Conservation (phyloP, 2,888 invertebrate genomes). For the Marasmarcha lunaedactyla region DNA sequence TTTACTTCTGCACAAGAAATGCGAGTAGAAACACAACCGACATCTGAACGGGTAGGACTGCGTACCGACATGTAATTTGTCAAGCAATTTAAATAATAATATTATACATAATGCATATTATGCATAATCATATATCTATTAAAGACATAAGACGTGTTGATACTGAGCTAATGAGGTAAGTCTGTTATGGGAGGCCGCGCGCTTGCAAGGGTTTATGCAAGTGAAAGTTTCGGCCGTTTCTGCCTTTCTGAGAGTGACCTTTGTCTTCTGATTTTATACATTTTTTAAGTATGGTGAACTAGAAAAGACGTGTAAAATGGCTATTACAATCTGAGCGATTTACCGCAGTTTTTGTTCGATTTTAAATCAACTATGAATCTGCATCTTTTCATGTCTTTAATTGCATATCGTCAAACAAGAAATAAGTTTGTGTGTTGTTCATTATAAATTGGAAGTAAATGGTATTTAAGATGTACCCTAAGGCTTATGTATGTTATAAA, state of each 20-base stretch:
- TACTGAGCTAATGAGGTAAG: constrained; percentile 58
- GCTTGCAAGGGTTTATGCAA: constrained; percentile 18
- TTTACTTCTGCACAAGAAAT: constrained; percentile 39
- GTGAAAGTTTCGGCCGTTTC: constrained; percentile 27
- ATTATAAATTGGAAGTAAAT: too few species aligned
- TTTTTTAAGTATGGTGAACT: too few species aligned
- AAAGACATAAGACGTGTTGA: constrained; percentile 59
- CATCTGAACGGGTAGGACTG: constrained; percentile 53
- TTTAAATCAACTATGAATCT: too few species aligned
- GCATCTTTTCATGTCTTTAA: too few species aligned
- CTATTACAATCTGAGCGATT: too few species aligned
- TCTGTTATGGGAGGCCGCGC: constrained; percentile 27
- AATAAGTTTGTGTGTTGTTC: too few species aligned
- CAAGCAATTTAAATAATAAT: constrained; percentile 63
- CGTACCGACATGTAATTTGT: constrained; percentile 62
- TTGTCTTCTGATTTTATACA: not conserved
- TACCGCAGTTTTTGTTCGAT: too few species aligned
- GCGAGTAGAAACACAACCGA: constrained; percentile 55
- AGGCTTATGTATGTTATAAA: too few species aligned
- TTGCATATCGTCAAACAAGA: too few species aligned
- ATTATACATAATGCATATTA: constrained; percentile 9
- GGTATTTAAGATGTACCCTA: too few species aligned
- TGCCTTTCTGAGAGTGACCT: not conserved
- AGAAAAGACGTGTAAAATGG: too few species aligned
- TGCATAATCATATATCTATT: constrained; percentile 67